These are phyloP conservation scores for Brachionus rubens DNA, from an alignment of 1,140 invertebrate genomes.

Conservation along the genomic window DNA sequence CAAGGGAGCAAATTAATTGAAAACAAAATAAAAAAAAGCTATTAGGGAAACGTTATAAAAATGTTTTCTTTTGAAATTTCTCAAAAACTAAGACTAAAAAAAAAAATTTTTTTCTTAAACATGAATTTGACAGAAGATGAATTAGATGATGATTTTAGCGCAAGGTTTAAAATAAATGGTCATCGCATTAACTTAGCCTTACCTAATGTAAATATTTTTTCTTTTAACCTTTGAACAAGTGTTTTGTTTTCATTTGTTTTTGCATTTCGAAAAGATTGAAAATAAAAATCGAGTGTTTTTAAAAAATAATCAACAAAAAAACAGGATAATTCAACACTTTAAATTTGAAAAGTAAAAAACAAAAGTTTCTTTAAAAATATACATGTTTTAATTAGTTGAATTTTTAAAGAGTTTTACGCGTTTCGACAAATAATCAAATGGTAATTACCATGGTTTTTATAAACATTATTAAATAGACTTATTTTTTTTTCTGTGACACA, in stretches of 20 bases:
- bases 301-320: neutral
- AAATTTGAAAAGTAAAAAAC: conserved; percentile 25
- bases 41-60: too few species aligned
- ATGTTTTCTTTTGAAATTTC: too few species aligned
- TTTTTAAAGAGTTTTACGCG: neutral
- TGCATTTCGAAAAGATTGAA: neutral
- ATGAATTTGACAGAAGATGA: conserved; percentile 25
- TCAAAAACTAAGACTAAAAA: too few species aligned
- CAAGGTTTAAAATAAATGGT: neutral
- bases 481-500: neutral
- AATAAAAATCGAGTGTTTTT: too few species aligned
- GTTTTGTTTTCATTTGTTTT: neutral
- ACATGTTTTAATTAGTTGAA: neutral
- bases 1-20: too few species aligned
- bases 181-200: neutral
- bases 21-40: too few species aligned
- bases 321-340: conserved; percentile 12
- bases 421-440: conserved; percentile 18
- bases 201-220: neutral
- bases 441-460: conserved; percentile 36
- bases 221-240: neutral
- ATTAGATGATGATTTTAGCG: neutral
- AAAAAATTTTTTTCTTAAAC: neutral
- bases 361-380: neutral
- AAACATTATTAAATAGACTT: neutral